Evolutionary conservation across 2,113 vertebrate species (phyloP), one percentile per base, ranked within the genome.

Genomic region (Microcebus griseorufus): DNA sequence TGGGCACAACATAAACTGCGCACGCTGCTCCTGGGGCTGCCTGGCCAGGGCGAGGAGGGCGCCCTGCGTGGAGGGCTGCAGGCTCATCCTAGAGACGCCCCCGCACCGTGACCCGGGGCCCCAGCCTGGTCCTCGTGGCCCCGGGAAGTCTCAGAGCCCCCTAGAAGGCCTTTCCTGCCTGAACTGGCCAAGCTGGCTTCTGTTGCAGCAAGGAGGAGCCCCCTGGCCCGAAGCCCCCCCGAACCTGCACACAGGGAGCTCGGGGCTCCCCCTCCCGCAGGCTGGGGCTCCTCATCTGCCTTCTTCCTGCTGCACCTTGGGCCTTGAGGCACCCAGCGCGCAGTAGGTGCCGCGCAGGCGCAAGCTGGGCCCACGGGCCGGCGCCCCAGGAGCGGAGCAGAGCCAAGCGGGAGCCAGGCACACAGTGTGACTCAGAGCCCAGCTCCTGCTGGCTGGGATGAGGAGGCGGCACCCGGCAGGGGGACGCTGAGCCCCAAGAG

Each of bases 371-470:
- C 34, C 27, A 17, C 29, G 22, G 13, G 13, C 32, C 27, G 6
- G n/a, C 0, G 13, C 70, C 23, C n/a, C 2, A 22, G 67, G 72
- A 34, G n/a, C n/a, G n/a, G n/a, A n/a, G 25, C 45, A 79, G 84
- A 85, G 81, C 70, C 12, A 25, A 18, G 48, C 6, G 4, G 79
- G 11, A 34, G 25, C 53, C 2, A 0, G 27, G 48, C 7, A 5
- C 16, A 13, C 1, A 1, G 6, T 0, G 22, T 11, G 69, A 29
- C 25, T 5, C 12, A 13, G 58, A 69, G 78, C n/a, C 69, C 25
- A 18, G 73, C 48, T 6, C 17, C 58, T 75, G 48, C 4, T 5
- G 58, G 0, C 3, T 2, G 32, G 34, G 32, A 0, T 3, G 0
- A 20, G 22, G 14, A n/a, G 64, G 34, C 64, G 48, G 64, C 12